Evolutionary conservation across 2,888 invertebrate species (phyloP).

Genomic region (Muschampia plurimacula): DNA sequence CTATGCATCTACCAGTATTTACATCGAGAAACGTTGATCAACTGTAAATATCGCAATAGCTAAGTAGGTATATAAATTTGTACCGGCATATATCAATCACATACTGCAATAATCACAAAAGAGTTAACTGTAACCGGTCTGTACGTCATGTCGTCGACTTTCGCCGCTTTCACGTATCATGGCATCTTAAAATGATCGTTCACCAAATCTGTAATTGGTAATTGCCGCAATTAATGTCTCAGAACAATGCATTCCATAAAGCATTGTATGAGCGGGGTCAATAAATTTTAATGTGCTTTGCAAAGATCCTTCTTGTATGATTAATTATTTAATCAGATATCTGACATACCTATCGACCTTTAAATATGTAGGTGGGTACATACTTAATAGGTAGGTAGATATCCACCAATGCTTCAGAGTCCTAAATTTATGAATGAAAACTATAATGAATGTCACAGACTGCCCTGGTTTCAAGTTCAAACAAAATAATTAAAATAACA

Average conservation of each 20-base stretch:
- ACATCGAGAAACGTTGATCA: not conserved
- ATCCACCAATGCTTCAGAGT: too few species aligned
- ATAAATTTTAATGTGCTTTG: not conserved
- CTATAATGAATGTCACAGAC: too few species aligned
- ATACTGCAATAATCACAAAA: slow-evolving; percentile 54
- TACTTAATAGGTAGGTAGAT: too few species aligned
- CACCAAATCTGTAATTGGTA: slow-evolving; percentile 66
- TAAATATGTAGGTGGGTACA: too few species aligned
- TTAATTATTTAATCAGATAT: slow-evolving; percentile 4
- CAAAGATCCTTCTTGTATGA: not conserved
- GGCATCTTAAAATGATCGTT: slow-evolving; percentile 58
- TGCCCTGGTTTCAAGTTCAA: too few species aligned
- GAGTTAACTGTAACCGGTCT: slow-evolving; percentile 63
- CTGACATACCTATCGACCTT: too few species aligned
- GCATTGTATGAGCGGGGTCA: slow-evolving; percentile 4
- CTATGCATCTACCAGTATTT: not conserved
- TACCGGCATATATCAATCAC: slow-evolving; percentile 11
- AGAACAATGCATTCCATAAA: slow-evolving; percentile 29
- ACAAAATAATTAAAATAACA: not conserved
- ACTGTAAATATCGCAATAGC: not conserved
- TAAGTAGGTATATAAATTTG: not conserved
- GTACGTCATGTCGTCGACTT: slow-evolving; percentile 64
- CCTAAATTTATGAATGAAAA: too few species aligned
- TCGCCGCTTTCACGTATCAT: slow-evolving; percentile 77
- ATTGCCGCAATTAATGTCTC: slow-evolving; percentile 42